phyloP scores from a whole-genome alignment of 2,888 invertebrate species.

The Caenorhabditis imperialis region DNA sequence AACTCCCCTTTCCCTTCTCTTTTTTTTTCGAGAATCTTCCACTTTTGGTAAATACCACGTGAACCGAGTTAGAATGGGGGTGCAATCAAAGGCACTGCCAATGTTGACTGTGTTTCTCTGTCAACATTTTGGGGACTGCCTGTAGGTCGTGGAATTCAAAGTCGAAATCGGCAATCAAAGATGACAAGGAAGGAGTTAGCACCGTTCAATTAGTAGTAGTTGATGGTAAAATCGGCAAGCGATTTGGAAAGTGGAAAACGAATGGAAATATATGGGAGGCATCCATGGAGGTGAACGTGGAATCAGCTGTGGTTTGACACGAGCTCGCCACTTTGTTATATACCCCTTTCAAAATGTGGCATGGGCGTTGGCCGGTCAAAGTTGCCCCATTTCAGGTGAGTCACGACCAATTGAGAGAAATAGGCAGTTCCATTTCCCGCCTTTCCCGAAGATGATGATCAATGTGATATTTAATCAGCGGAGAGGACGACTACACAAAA shows the following conservation, averaged over 20 bases:
- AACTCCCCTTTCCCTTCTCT: constrained; percentile 6
- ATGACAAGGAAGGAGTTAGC: constrained; percentile 16
- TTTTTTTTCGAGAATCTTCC: constrained; percentile 32
- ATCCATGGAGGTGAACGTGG: too few relatives aligned
- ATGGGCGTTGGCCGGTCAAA: constrained; percentile 59
- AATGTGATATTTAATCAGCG: constrained; percentile 54
- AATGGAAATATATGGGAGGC: not conserved
- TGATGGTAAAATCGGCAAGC: too few relatives aligned
- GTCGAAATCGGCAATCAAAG: constrained; percentile 40
- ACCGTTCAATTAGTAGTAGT: too few relatives aligned
- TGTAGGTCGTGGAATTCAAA: constrained; percentile 25
- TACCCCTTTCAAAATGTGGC: constrained; percentile 24
- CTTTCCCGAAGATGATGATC: constrained; percentile 49
- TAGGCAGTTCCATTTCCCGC: constrained; percentile 51
- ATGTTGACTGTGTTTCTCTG: constrained; percentile 55
- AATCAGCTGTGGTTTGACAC: too few relatives aligned
- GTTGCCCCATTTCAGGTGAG: constrained; percentile 55
- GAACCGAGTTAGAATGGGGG: constrained; percentile 48
- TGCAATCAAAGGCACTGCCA: constrained; percentile 43
- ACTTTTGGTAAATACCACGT: constrained; percentile 52
- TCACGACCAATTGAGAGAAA: constrained; percentile 46
- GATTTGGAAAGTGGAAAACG: too few relatives aligned
- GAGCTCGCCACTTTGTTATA: constrained; percentile 46
- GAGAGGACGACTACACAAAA: constrained; percentile 26
- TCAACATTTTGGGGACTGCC: constrained; percentile 46